phyloP scores from a whole-genome alignment of 2,888 invertebrate species.

The Pandemis heparana region DNA sequence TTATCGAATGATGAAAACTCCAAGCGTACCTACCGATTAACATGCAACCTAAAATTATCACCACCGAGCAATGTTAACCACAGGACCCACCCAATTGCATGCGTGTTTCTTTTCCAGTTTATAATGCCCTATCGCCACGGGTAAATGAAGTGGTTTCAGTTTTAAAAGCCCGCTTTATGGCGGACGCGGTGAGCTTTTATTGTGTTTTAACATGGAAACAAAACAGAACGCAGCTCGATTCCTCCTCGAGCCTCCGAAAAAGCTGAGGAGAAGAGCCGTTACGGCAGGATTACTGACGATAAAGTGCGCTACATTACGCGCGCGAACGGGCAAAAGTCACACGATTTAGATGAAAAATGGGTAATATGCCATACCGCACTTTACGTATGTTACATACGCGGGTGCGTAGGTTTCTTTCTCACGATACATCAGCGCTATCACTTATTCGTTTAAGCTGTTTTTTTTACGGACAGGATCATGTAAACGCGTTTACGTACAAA shows the following conservation, averaged over 20 bases:
- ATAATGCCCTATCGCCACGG: constrained; percentile 56
- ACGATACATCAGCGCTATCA: constrained; percentile 53
- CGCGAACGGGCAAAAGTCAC: constrained; percentile 67
- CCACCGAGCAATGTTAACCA: constrained; percentile 4
- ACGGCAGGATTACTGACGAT: constrained; percentile 67
- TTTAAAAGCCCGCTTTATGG: constrained; percentile 60
- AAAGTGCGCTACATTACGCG: constrained; percentile 72
- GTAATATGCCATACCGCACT: constrained; percentile 64
- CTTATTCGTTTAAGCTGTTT: constrained; percentile 52
- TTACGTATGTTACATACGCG: constrained; percentile 55
- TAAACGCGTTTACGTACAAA: neutral
- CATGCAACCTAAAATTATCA: neutral
- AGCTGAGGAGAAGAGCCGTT: constrained; percentile 54
- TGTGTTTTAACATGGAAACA: constrained; percentile 64
- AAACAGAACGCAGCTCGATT: constrained; percentile 49
- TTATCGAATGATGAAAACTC: constrained; percentile 57
- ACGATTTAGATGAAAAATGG: constrained; percentile 74
- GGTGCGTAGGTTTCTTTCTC: constrained; percentile 38
- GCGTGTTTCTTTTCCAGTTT: constrained; percentile 59
- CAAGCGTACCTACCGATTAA: constrained; percentile 19
- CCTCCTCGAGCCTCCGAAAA: constrained; percentile 45
- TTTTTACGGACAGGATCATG: constrained; percentile 45
- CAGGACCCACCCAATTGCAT: constrained; percentile 46
- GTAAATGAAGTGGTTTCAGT: constrained; percentile 64
- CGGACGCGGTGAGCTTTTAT: constrained; percentile 57